phyloP scores from a whole-genome alignment of 2,888 invertebrate species.

The Ochropacha duplaris region DNA sequence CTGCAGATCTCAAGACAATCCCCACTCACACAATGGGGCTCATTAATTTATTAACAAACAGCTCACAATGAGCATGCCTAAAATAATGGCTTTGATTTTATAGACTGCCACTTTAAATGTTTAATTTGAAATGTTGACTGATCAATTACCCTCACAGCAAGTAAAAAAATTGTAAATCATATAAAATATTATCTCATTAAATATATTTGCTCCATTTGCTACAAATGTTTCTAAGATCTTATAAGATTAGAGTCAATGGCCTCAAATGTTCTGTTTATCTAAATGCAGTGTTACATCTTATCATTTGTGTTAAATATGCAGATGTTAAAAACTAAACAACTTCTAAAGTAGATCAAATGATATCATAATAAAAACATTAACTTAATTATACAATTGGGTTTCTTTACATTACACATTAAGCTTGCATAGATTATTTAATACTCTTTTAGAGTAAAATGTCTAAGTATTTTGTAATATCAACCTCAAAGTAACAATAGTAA shows the following conservation, averaged over 20 bases:
- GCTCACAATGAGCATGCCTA: conserved; percentile 7
- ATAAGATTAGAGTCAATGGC: not conserved
- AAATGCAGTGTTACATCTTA: not conserved
- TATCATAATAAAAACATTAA: not conserved
- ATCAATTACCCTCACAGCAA: not conserved
- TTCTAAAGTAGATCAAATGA: not conserved
- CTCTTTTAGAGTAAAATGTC: no score
- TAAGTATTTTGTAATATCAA: not conserved
- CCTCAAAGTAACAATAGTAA: not conserved
- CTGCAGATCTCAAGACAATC: conserved; percentile 11
- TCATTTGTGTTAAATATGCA: not conserved
- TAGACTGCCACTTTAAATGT: not conserved
- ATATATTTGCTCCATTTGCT: not conserved
- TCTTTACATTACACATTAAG: not conserved
- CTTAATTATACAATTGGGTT: not conserved
- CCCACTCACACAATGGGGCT: conserved; percentile 24
- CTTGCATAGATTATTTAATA: no score
- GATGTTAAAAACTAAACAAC: not conserved
- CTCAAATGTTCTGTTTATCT: not conserved
- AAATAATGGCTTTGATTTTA: not conserved
- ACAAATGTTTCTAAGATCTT: not conserved
- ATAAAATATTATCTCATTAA: not conserved
- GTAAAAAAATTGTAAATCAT: not conserved
- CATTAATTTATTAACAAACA: conserved; percentile 17
- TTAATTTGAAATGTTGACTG: not conserved